A percentile compares a stretch with the other conserved stretches of the same genome.
These are phyloP conservation scores for Taenioides sp. DNA, from an alignment of 2,797 vertebrate genomes.

Conservation along the genomic window DNA sequence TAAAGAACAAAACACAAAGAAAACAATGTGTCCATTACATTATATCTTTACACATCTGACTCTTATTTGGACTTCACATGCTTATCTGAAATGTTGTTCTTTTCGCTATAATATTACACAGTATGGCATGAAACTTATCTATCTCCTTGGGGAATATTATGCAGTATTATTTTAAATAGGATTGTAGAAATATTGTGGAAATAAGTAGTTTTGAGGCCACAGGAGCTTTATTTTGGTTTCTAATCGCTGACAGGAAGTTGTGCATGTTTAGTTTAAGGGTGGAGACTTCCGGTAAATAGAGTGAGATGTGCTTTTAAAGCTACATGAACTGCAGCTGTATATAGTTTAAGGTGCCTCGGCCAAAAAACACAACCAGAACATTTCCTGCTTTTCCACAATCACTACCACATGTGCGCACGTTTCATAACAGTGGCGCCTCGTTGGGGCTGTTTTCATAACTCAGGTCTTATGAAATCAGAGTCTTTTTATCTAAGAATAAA, in stretches of 20 bases:
- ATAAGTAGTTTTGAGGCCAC: not conserved
- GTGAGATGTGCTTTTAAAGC: slow-evolving; percentile 32
- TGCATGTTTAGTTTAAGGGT: slow-evolving; percentile 21
- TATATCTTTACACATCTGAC: too few relatives aligned
- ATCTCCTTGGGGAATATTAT: too few relatives aligned
- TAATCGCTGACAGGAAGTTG: not conserved
- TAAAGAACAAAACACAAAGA: too few relatives aligned
- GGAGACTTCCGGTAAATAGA: slow-evolving; percentile 32
- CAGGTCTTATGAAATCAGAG: not conserved
- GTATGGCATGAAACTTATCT: too few relatives aligned
- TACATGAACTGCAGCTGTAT: slow-evolving; percentile 4
- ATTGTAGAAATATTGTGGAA: not conserved
- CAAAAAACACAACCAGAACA: slow-evolving; percentile 61
- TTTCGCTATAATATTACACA: too few relatives aligned
- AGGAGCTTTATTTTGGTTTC: slow-evolving; percentile 7
- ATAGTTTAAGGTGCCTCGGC: slow-evolving; percentile 47
- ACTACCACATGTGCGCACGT: slow-evolving; percentile 79
- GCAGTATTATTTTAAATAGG: too few relatives aligned
- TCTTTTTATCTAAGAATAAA: not conserved
- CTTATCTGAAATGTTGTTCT: too few relatives aligned
- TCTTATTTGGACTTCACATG: too few relatives aligned
- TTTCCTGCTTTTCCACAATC: slow-evolving; percentile 82
- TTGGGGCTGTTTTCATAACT: not conserved
- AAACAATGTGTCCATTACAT: too few relatives aligned
- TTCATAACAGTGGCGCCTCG: not conserved